Conservation (phyloP, 2,797 vertebrate species). For the Acanthopagrus latus region DNA sequence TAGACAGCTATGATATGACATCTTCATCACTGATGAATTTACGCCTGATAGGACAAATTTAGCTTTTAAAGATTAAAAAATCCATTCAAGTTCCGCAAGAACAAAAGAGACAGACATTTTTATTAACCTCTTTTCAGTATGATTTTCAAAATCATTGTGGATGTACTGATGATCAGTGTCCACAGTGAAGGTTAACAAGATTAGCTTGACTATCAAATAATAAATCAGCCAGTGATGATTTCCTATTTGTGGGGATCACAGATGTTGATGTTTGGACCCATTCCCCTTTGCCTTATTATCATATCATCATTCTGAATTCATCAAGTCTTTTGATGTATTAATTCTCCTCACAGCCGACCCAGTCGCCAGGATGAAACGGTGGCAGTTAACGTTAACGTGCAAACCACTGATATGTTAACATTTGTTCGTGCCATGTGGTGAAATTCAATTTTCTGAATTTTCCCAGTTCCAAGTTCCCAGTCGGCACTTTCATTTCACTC, state of each 20-base stretch:
- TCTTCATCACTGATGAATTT: conserved; percentile 57
- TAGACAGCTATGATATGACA: conserved; percentile 62
- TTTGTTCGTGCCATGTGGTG: too few species aligned
- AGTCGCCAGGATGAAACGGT: too few species aligned
- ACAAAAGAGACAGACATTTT: conserved; percentile 66
- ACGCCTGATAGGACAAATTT: conserved; percentile 73
- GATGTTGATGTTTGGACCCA: conserved; percentile 68
- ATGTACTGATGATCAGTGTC: conserved; percentile 68
- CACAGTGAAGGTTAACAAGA: conserved; percentile 75
- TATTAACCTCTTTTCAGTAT: conserved; percentile 60
- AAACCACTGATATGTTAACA: too few species aligned
- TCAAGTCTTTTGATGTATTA: conserved; percentile 49
- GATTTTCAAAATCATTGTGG: conserved; percentile 69
- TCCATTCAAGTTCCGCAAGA: conserved; percentile 63
- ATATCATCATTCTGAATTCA: conserved; percentile 10
- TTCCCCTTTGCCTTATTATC: conserved; percentile 47
- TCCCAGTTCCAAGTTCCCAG: too few species aligned
- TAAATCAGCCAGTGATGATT: conserved; percentile 70
- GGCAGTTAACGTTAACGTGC: too few species aligned
- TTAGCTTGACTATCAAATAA: conserved; percentile 80
- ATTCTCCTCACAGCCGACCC: conserved; percentile 1
- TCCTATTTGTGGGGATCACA: conserved; percentile 64
- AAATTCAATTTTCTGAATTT: too few species aligned
- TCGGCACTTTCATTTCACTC: too few species aligned
- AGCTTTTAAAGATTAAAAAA: conserved; percentile 57